A percentile compares a stretch with the other conserved stretches of the same genome.
Evolutionary conservation across 2,888 invertebrate genomes (phyloP).

Genomic region (Mesodorylaimus sp.): DNA sequence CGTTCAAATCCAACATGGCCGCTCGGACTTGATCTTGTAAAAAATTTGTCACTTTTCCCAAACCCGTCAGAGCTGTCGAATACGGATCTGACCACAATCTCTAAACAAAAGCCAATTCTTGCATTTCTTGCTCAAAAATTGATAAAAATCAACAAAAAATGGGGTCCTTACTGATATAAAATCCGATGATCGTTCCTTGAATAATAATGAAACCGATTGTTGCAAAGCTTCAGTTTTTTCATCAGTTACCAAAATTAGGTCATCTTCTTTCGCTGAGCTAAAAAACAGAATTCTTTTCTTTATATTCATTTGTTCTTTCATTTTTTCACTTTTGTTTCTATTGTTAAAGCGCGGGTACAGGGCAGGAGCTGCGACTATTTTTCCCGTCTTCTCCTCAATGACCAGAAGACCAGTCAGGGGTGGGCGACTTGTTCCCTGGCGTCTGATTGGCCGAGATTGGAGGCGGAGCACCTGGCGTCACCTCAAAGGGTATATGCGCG

Average conservation of each 20-base stretch:
- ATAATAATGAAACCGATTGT: constrained; percentile 66
- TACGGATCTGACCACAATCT: constrained; percentile 49
- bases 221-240: constrained; percentile 48
- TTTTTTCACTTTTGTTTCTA: too few species aligned
- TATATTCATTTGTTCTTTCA: too few species aligned
- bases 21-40: constrained; percentile 40
- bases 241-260: constrained; percentile 49
- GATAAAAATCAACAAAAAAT: constrained; percentile 6
- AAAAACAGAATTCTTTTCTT: too few species aligned
- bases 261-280: constrained; percentile 52
- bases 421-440: too few species aligned
- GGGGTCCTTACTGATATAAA: constrained; percentile 32
- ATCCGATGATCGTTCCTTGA: constrained; percentile 42
- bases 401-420: too few species aligned
- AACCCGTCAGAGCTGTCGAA: constrained; percentile 62
- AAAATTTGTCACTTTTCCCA: constrained; percentile 65
- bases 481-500: too few species aligned
- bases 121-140: constrained; percentile 2
- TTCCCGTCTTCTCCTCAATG: too few species aligned
- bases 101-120: constrained; percentile 25
- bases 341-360: too few species aligned
- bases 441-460: too few species aligned
- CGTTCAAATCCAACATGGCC: constrained; percentile 16
- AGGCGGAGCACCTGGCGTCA: too few species aligned
- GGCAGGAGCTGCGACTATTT: too few species aligned